Percentiles rank a stretch among this genome's conserved stretches.
phyloP scores from a whole-genome alignment of 2,797 vertebrate species.

The Sparidentex hasta region DNA sequence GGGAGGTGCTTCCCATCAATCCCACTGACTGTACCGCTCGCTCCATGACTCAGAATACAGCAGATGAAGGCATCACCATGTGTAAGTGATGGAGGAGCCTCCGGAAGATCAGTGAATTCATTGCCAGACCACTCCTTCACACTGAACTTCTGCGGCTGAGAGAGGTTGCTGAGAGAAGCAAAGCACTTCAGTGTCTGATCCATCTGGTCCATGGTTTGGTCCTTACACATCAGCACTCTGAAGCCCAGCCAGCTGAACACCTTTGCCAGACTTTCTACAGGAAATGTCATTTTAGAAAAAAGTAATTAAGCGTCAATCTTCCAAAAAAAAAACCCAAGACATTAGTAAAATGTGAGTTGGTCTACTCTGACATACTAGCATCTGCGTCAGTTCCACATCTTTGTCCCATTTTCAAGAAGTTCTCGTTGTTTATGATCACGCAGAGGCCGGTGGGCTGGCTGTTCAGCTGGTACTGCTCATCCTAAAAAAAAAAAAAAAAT shows the following conservation, averaged over 20 bases:
- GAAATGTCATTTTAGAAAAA: background rate
- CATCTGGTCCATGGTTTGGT: constrained; percentile 83
- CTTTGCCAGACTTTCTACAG: constrained; percentile 76
- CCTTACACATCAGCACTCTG: constrained; percentile 59
- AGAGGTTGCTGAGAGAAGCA: constrained; percentile 2
- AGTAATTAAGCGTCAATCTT: background rate
- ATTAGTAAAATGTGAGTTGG: background rate
- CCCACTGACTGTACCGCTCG: constrained; percentile 80
- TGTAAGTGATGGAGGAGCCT: constrained; percentile 32
- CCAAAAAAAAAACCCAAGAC: background rate
- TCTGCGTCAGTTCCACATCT: constrained; percentile 87
- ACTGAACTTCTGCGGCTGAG: constrained; percentile 60
- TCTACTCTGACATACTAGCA: constrained; percentile 77
- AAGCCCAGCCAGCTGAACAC: constrained; percentile 89
- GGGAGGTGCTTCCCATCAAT: constrained; percentile 80
- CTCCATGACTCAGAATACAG: constrained; percentile 91
- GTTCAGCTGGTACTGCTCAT: constrained; percentile 76
- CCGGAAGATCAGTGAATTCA: constrained; percentile 28
- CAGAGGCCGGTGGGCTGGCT: constrained; percentile 87
- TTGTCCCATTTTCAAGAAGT: constrained; percentile 61
- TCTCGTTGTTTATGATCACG: constrained; percentile 91
- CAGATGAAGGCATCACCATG: constrained; percentile 92
- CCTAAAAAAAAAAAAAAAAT: constrained; percentile 65
- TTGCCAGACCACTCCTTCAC: constrained; percentile 50
- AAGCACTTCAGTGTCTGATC: constrained; percentile 40